Evolutionary conservation across 2,888 invertebrate species (phyloP), one percentile per base, ranked within the genome.

Genomic region (Coelinius sp.): DNA sequence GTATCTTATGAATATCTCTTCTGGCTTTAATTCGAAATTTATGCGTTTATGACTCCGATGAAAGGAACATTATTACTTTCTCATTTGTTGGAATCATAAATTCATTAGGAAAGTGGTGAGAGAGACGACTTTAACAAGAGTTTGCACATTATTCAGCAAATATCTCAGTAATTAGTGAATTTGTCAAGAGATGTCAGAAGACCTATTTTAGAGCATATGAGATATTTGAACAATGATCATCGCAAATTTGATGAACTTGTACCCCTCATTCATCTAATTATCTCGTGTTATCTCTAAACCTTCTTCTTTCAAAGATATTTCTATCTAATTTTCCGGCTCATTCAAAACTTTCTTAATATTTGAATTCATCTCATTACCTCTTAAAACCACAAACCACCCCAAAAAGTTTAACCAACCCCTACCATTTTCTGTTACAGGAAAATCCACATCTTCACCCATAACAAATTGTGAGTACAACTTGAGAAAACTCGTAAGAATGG

Each of bases 401-500:
- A 10, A 24, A 70, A 44, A 49, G 14, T 56, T 35, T 27, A 27
- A 59, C 31, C 41, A 64, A 70, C 31, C 31, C 20, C 14, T 44
- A 66, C 46, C 49, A 10, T 52, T 62, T 52, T 59, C 8, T 67
- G 25, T 73, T 71, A 22, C 65, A 70, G 70, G 31, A n/a, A 46
- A 53, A 70, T 38, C 53, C 41, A 68, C 35, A 53, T 27, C 31
- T 20, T 6, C 62, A 69, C 44, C 46, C 46, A 20, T 44, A 68
- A 67, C 49, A 38, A 65, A 22, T 62, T 62, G 41, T 20, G 35
- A n/a, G 17, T 24, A 2, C 25, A 62, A 62, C 20, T 35, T 20
- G 22, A 7, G 59, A 41, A 38, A 63, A 41, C 41, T 63, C 63
- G 70, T 63, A 62, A 78, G 78, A 76, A 87, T 87, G 87, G 87